Conservation (phyloP, 2,888 invertebrate species). For the Tubulanus polymorphus region DNA sequence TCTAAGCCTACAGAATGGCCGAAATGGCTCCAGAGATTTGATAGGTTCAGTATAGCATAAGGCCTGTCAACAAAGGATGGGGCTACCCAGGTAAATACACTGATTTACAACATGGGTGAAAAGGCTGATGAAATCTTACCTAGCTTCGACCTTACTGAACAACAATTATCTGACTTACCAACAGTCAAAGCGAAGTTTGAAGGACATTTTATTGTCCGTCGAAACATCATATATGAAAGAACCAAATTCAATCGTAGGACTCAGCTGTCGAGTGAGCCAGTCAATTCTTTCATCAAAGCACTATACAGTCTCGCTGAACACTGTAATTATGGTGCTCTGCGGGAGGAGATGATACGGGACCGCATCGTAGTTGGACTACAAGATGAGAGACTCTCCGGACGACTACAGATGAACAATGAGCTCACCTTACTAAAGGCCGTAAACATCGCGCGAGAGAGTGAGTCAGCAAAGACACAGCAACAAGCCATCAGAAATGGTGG, state of each 20-base stretch:
- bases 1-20: neutral
- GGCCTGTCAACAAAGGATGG: neutral
- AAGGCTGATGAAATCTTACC: neutral
- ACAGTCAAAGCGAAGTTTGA: neutral
- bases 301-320: neutral
- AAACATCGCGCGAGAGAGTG: neutral
- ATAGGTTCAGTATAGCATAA: neutral
- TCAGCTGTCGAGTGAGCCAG: neutral
- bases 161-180: neutral
- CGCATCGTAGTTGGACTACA: neutral
- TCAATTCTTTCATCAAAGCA: neutral
- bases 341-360: neutral
- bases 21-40: neutral
- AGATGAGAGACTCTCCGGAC: neutral
- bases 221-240: neutral
- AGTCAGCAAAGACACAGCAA: neutral
- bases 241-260: neutral
- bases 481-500: neutral
- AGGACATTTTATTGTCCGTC: neutral
- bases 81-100: neutral
- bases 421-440: neutral
- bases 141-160: neutral
- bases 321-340: constrained; percentile 6
- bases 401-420: neutral
- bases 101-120: neutral